A percentile compares a stretch with the other conserved stretches of the same genome.
Evolutionary conservation across 2,888 invertebrate genomes (phyloP).

Genomic region (Sepiola atlantica): DNA sequence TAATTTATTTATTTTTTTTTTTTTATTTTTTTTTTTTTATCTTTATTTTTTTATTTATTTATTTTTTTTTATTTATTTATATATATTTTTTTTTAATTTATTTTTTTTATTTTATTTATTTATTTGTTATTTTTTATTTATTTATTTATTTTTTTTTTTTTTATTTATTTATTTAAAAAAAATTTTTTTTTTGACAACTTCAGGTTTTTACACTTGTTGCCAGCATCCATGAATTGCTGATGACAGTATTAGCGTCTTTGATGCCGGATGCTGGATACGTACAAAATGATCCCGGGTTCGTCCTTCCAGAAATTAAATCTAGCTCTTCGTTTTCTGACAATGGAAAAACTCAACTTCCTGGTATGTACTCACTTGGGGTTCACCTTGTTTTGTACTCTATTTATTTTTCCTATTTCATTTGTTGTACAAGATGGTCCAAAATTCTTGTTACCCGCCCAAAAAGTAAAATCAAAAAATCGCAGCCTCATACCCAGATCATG

Average conservation of each 20-base stretch:
- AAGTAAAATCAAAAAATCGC: background rate
- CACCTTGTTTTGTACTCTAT: background rate
- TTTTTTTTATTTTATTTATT: no score
- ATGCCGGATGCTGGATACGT: slow-evolving; percentile 52
- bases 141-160: no score
- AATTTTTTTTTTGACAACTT: background rate
- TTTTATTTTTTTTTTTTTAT: no score
- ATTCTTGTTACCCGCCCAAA: background rate
- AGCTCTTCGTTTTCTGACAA: background rate
- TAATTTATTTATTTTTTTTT: no score
- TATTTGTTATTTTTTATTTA: no score
- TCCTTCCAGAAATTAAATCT: slow-evolving; percentile 54
- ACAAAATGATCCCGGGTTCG: slow-evolving; percentile 53
- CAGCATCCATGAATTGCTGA: slow-evolving; percentile 65
- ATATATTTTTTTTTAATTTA: no score
- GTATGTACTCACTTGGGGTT: background rate
- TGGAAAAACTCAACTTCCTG: background rate
- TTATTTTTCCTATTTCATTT: background rate
- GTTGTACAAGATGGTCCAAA: background rate
- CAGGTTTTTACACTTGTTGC: slow-evolving; percentile 64
- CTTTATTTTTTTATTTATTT: no score
- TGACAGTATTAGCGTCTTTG: slow-evolving; percentile 58
- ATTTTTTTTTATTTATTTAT: no score
- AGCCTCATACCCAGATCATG: no score
- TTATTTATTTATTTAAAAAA: no score